Evolutionary conservation across 2,888 invertebrate genomes (phyloP).

Genomic region (Spicauda simplicius): DNA sequence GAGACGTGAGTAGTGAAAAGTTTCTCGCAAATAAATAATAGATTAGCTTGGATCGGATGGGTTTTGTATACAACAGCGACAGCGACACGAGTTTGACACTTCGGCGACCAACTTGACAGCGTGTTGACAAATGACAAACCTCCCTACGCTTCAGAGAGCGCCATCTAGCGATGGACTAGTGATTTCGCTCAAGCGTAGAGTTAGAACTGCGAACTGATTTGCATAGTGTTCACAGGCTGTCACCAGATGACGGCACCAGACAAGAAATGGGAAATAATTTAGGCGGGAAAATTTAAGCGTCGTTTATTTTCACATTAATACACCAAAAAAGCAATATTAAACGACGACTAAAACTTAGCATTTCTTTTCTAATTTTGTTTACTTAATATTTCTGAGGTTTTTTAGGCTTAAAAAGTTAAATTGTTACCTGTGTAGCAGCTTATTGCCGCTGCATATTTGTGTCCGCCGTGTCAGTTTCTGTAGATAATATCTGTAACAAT

Average conservation of each 20-base stretch:
- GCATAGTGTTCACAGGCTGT: slow-evolving; percentile 53
- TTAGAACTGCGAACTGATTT: slow-evolving; percentile 50
- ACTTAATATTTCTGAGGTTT: too few species aligned
- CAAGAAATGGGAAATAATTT: slow-evolving; percentile 6
- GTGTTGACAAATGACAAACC: slow-evolving; percentile 49
- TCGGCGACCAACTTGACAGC: slow-evolving; percentile 50
- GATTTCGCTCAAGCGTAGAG: slow-evolving; percentile 17
- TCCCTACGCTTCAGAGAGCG: slow-evolving; percentile 52
- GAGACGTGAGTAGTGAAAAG: slow-evolving; percentile 65
- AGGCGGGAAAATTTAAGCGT: slow-evolving; percentile 33
- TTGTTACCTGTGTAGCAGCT: slow-evolving; percentile 74
- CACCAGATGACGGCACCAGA: slow-evolving; percentile 62
- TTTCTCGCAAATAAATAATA: slow-evolving; percentile 77
- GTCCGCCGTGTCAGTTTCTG: slow-evolving; percentile 32
- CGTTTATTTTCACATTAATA: not conserved
- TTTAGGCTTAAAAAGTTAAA: not conserved
- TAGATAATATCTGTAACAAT: slow-evolving; percentile 59
- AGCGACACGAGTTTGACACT: slow-evolving; percentile 50
- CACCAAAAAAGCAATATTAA: too few species aligned
- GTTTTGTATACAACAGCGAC: slow-evolving; percentile 74
- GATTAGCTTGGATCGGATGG: slow-evolving; percentile 77
- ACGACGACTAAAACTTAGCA: too few species aligned
- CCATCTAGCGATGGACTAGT: slow-evolving; percentile 60
- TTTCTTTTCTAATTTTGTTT: too few species aligned
- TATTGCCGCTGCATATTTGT: slow-evolving; percentile 77